phyloP scores from a whole-genome alignment of 2,888 invertebrate species.

The Selenia dentaria region DNA sequence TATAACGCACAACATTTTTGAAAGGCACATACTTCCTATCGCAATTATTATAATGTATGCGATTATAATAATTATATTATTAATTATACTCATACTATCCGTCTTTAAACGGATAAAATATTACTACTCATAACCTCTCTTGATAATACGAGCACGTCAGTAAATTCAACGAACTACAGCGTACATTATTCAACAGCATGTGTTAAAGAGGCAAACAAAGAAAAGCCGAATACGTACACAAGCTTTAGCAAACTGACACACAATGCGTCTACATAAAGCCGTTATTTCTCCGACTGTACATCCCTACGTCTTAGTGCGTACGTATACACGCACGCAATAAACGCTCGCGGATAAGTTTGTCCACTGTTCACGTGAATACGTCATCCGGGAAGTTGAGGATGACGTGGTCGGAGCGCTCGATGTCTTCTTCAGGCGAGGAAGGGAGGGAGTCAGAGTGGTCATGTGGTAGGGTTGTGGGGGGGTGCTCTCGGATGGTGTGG shows the following conservation, averaged over 20 bases:
- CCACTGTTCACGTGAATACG: constrained; percentile 50
- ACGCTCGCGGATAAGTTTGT: background rate
- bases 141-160: background rate
- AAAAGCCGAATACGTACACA: constrained; percentile 12
- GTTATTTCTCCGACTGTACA: constrained; percentile 2
- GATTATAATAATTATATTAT: too few species aligned
- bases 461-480: constrained; percentile 36
- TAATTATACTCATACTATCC: too few species aligned
- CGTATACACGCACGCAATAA: background rate
- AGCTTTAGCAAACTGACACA: too few species aligned
- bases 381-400: constrained; percentile 65
- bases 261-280: constrained; percentile 1
- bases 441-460: constrained; percentile 31
- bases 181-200: constrained; percentile 7
- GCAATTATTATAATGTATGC: too few species aligned
- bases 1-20: background rate
- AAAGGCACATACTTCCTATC: background rate
- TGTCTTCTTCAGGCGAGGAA: constrained; percentile 27
- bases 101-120: too few species aligned
- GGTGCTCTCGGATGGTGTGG: constrained; percentile 63
- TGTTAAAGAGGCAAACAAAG: constrained; percentile 7
- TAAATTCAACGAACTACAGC: constrained; percentile 4
- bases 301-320: background rate
- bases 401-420: constrained; percentile 45
- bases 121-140: too few species aligned